phyloP scores from a whole-genome alignment of 2,113 vertebrate genomes.

The Calidris pugnax region DNA sequence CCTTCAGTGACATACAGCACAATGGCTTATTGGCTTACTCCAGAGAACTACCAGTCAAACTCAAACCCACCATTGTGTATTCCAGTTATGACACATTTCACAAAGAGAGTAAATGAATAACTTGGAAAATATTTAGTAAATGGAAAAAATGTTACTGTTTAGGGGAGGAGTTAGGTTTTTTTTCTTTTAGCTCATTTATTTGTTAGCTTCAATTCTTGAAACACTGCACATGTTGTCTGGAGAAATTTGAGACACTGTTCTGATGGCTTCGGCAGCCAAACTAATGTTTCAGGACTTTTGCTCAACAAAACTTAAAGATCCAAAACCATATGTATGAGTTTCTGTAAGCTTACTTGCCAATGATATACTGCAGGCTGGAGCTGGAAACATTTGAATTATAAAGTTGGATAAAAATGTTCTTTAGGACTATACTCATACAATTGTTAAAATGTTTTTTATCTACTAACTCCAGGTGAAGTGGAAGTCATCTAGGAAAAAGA shows the following conservation, averaged over 20 bases:
- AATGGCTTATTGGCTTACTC: neutral
- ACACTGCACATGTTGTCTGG: accelerated
- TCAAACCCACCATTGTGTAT: neutral
- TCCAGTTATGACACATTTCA: neutral
- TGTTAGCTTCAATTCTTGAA: neutral
- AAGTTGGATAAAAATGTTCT: neutral
- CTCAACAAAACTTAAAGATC: neutral
- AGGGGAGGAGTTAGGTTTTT: neutral
- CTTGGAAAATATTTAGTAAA: neutral
- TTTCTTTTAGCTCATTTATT: neutral
- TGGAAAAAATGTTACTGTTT: neutral
- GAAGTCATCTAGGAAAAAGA: neutral
- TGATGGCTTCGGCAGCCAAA: neutral
- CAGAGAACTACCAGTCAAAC: neutral
- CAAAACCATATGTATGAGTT: neutral
- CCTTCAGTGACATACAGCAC: neutral
- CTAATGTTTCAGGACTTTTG: neutral
- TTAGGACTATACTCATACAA: neutral
- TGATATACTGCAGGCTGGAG: neutral
- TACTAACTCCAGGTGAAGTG: neutral
- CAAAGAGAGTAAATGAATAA: neutral
- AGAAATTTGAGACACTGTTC: neutral
- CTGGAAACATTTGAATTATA: neutral
- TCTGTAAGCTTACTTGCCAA: neutral
- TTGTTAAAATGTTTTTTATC: neutral